Evolutionary conservation across 2,888 invertebrate species (phyloP).

Genomic region (Harpagoxenus sublaevis): DNA sequence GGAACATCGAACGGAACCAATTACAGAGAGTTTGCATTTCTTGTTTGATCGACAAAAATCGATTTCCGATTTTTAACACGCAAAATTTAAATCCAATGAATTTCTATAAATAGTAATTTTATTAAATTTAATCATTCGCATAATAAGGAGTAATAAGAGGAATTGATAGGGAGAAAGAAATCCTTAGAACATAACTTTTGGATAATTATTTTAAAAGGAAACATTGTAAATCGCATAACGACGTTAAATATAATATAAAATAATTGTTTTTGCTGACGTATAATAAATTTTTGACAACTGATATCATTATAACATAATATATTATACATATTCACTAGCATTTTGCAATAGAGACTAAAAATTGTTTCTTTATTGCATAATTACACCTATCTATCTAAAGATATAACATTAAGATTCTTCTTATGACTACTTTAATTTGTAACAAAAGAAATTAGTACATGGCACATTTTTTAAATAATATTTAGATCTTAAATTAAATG

Average conservation of each 20-base stretch:
- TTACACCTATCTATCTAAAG: not conserved
- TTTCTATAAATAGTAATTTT: not conserved
- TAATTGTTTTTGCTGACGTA: not conserved
- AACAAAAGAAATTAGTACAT: not conserved
- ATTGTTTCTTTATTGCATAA: not conserved
- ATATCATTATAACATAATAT: not conserved
- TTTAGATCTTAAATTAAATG: not conserved
- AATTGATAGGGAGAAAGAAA: not conserved
- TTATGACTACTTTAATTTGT: not conserved
- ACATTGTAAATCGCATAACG: not conserved
- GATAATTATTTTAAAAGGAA: not conserved
- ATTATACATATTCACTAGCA: not conserved
- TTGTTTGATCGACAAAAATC: conserved; percentile 13
- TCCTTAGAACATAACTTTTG: not conserved
- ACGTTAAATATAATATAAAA: not conserved
- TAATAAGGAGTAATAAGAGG: not conserved
- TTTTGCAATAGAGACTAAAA: not conserved
- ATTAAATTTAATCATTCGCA: not conserved
- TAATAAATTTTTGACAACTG: not conserved
- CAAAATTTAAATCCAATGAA: not conserved
- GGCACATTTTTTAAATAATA: not conserved
- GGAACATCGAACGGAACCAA: conserved; percentile 40
- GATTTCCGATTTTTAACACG: not conserved
- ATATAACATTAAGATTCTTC: not conserved
- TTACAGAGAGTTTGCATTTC: not conserved